Percentiles rank a stretch among this genome's conserved stretches.
phyloP scores from a whole-genome alignment of 2,797 vertebrate species.

The Euphonia xanthogaster region DNA sequence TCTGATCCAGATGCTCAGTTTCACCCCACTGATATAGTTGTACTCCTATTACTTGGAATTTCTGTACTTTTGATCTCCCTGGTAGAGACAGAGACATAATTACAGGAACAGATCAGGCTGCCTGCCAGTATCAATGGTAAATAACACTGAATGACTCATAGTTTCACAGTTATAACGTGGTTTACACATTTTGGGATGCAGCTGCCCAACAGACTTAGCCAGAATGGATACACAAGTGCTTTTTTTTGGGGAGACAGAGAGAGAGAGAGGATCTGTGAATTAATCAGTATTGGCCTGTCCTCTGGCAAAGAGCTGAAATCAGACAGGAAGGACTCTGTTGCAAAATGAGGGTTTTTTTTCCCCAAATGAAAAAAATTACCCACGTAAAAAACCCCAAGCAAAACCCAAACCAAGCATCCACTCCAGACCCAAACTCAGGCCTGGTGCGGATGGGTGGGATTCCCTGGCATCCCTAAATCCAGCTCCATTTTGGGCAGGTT shows the following conservation, averaged over 20 bases:
- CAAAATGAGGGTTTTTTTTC: background rate
- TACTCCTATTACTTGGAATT: conserved; percentile 67
- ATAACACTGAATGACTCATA: conserved; percentile 63
- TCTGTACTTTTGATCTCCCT: conserved; percentile 67
- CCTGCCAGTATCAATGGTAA: conserved; percentile 72
- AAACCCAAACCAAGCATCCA: background rate
- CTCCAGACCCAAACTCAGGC: background rate
- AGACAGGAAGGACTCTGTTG: background rate
- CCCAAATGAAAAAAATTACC: background rate
- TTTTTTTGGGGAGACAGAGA: background rate
- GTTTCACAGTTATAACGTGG: conserved; percentile 60
- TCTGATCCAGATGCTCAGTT: conserved; percentile 57
- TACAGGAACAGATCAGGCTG: conserved; percentile 66
- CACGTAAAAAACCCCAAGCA: background rate
- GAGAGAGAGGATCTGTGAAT: background rate
- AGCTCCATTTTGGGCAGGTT: background rate
- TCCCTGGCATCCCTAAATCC: background rate
- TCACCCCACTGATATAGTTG: conserved; percentile 44
- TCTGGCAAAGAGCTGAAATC: background rate
- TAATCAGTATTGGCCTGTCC: background rate
- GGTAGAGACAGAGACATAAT: conserved; percentile 69
- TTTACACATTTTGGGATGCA: conserved; percentile 63
- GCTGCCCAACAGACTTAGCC: conserved; percentile 60
- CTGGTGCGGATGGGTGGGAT: fast-evolving
- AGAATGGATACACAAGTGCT: background rate